Conservation (phyloP, 2,797 vertebrate species). For the Falco novaeseelandiae region DNA sequence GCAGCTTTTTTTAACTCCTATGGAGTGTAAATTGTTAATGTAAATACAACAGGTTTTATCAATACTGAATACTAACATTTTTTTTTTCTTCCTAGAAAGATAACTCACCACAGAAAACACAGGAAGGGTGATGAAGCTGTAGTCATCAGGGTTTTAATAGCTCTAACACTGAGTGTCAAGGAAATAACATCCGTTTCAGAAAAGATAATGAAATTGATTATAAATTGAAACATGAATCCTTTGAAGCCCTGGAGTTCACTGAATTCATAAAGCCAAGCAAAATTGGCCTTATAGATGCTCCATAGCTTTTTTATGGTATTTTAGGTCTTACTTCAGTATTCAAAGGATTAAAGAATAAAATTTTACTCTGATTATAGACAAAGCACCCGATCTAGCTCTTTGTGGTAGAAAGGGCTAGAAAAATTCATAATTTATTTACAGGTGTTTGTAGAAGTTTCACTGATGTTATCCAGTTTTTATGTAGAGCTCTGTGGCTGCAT, state of each 20-base stretch:
- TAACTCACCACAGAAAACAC: neutral
- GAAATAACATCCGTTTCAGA: neutral
- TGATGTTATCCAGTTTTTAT: neutral
- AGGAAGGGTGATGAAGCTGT: neutral
- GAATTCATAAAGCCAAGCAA: neutral
- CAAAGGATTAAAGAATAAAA: neutral
- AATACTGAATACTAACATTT: neutral
- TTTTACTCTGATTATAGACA: neutral
- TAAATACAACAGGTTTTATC: neutral
- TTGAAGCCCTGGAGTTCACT: neutral
- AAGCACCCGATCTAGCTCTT: neutral
- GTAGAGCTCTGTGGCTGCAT: neutral
- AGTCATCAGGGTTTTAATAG: neutral
- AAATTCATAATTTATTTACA: neutral
- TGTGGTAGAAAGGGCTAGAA: neutral
- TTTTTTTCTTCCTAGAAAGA: neutral
- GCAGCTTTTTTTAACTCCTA: neutral
- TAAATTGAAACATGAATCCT: neutral
- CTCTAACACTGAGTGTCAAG: neutral
- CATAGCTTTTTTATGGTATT: neutral
- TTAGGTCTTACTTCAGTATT: neutral
- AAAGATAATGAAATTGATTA: neutral
- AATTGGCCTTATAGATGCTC: neutral
- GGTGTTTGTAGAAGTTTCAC: neutral
- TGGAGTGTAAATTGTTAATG: neutral